Conservation (phyloP, 2,113 vertebrate genomes). For the Geococcyx californianus region DNA sequence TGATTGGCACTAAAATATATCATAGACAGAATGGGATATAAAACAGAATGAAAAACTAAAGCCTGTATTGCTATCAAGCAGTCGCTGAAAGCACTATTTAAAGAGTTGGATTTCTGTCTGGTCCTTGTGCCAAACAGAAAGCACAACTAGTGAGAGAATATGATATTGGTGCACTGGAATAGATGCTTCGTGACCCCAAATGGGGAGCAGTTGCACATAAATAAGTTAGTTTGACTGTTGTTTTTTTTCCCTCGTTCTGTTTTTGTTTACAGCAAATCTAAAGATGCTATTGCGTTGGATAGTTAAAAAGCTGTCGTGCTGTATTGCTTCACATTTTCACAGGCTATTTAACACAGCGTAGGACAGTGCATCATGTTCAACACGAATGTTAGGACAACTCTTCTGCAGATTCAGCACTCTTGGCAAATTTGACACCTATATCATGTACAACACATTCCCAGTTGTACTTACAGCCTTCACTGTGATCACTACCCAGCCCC, state of each 20-base stretch:
- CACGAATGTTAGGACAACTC: rapidly evolving
- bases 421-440: not conserved
- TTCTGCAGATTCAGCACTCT: not conserved
- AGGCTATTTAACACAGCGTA: not conserved
- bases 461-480: not conserved
- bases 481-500: not conserved
- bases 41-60: not conserved
- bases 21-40: not conserved
- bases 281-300: not conserved
- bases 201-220: not conserved
- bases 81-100: not conserved
- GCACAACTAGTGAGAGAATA: not conserved
- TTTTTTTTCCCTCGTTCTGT: not conserved
- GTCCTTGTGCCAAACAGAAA: not conserved
- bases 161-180: not conserved
- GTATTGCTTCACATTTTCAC: not conserved
- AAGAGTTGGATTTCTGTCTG: no score
- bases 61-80: not conserved
- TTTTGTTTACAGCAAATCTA: not conserved
- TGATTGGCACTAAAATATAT: not conserved
- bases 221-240: not conserved
- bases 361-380: not conserved
- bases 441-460: not conserved
- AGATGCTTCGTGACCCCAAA: not conserved
- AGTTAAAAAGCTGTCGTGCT: not conserved